phyloP scores from a whole-genome alignment of 1,140 invertebrate species.

The Matsumurasca onukii region DNA sequence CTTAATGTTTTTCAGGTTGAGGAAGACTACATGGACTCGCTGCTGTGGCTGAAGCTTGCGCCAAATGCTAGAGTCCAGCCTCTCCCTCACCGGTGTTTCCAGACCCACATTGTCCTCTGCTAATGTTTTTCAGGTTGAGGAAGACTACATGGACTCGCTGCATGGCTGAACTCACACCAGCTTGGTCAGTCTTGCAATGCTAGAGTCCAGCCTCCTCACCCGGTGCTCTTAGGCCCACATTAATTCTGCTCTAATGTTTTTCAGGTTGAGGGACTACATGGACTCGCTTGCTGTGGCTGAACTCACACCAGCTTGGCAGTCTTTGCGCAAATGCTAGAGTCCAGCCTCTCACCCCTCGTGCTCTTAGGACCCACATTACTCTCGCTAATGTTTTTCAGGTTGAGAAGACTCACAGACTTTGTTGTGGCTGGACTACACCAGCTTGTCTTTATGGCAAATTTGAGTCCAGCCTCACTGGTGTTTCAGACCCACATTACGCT shows the following conservation, averaged over 20 bases:
- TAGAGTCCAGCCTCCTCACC: background rate
- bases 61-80: slow-evolving; percentile 52
- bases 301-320: no score
- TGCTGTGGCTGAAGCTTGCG: slow-evolving; percentile 65
- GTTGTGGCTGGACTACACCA: background rate
- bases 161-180: no score
- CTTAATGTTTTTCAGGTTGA: slow-evolving; percentile 75
- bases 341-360: background rate
- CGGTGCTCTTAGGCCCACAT: no score
- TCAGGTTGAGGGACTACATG: background rate
- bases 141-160: slow-evolving; percentile 70
- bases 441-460: background rate
- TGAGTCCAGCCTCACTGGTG: background rate
- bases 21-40: slow-evolving; percentile 69
- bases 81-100: slow-evolving; percentile 66
- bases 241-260: no score
- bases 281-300: no score
- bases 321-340: background rate
- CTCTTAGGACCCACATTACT: background rate
- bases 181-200: no score
- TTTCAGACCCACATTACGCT: slow-evolving; percentile 33
- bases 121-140: slow-evolving; percentile 76
- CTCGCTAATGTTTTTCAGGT: background rate
- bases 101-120: slow-evolving; percentile 70
- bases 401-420: slow-evolving; percentile 43